Evolutionary conservation across 2,888 invertebrate species (phyloP).

Genomic region (Diloba caeruleocephala): DNA sequence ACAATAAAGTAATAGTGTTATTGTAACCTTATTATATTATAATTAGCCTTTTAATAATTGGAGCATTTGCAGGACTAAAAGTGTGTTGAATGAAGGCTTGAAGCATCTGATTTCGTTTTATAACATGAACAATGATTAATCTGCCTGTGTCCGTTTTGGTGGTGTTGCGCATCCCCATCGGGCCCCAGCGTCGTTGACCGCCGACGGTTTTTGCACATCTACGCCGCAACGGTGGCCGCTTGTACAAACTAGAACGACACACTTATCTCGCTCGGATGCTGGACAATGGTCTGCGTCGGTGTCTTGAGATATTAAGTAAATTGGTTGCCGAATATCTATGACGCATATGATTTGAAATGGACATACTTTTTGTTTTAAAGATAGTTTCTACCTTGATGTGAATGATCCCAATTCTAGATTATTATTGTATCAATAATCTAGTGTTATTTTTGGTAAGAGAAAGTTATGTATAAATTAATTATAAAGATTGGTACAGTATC

Average conservation of each 20-base stretch:
- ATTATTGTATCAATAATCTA: too few relatives aligned
- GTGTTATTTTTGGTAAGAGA: too few relatives aligned
- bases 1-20: neutral
- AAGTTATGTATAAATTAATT: too few relatives aligned
- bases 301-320: slow-evolving; percentile 48
- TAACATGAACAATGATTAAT: slow-evolving; percentile 56
- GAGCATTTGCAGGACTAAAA: slow-evolving; percentile 7
- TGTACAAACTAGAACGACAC: slow-evolving; percentile 77
- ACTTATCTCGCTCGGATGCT: slow-evolving; percentile 66
- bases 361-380: neutral
- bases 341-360: slow-evolving; percentile 32
- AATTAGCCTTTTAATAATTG: slow-evolving; percentile 2
- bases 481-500: too few relatives aligned
- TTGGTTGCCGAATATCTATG: slow-evolving; percentile 37
- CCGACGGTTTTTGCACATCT: slow-evolving; percentile 77
- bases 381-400: too few relatives aligned
- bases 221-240: slow-evolving; percentile 65
- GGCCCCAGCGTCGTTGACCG: slow-evolving; percentile 86
- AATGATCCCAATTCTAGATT: neutral
- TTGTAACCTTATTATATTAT: slow-evolving; percentile 10
- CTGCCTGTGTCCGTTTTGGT: slow-evolving; percentile 55
- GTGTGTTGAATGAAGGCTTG: too few relatives aligned
- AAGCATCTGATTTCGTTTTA: slow-evolving; percentile 26
- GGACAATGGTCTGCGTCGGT: slow-evolving; percentile 58
- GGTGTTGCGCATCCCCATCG: slow-evolving; percentile 73